A percentile compares a stretch with the other conserved stretches of the same genome.
These are phyloP conservation scores for Patiria pectinifera DNA, from an alignment of 53 echinoderm and acorn worm species.

Conservation along the genomic window DNA sequence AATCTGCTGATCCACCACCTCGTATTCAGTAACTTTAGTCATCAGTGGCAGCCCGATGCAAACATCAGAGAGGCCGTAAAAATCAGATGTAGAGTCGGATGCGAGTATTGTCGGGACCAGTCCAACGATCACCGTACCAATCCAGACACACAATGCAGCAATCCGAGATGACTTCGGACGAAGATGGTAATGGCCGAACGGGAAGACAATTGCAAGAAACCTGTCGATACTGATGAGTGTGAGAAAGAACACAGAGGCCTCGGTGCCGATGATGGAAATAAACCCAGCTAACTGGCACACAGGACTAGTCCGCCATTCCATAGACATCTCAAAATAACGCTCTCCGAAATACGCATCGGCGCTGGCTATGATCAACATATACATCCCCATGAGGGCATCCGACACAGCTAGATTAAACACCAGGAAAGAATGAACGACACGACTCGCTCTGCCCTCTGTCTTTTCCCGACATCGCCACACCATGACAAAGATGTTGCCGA, in stretches of 20 bases:
- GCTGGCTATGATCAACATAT: conserved; percentile 47
- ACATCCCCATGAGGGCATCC: conserved; percentile 52
- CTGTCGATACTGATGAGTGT: conserved; percentile 46
- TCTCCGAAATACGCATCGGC: conserved; percentile 23
- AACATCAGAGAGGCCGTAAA: conserved; percentile 70
- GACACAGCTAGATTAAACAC: conserved; percentile 47
- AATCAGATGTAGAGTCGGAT: conserved; percentile 39
- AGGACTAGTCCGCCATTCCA: conserved; percentile 33
- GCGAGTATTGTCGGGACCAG: conserved; percentile 45
- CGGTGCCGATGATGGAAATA: conserved; percentile 39
- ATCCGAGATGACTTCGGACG: conserved; percentile 28
- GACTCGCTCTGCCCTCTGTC: conserved; percentile 23
- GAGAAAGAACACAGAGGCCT: conserved; percentile 44
- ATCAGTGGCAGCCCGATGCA: conserved; percentile 72
- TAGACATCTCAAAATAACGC: background rate
- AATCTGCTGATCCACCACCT: background rate
- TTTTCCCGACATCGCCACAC: conserved; percentile 39
- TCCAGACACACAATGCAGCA: conserved; percentile 24
- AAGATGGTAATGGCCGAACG: background rate
- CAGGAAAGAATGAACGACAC: conserved; percentile 34
- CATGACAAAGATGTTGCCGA: conserved; percentile 64
- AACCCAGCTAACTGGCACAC: conserved; percentile 29
- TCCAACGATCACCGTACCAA: conserved; percentile 37
- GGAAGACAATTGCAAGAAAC: conserved; percentile 44
- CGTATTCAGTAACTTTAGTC: conserved; percentile 43